Percentiles rank a stretch among this genome's conserved stretches.
Conservation (phyloP, 2,113 vertebrate genomes). For the Tachycineta bicolor region DNA sequence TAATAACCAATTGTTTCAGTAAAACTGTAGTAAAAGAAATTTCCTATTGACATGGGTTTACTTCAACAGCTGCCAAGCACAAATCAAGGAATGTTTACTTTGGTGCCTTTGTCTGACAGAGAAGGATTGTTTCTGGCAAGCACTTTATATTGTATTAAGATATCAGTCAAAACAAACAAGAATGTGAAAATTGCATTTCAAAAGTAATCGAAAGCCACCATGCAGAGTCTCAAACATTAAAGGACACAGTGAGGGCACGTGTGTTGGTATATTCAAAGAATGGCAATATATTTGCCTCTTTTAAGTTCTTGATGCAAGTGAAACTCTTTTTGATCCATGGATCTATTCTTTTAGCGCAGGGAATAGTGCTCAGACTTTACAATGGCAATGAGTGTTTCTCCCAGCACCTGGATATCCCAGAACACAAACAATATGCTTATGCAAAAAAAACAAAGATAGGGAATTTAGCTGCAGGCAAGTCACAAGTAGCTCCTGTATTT, state of each 20-base stretch:
- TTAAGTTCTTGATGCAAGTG: neutral
- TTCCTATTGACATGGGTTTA: constrained; percentile 5
- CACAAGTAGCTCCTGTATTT: neutral
- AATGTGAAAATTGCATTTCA: constrained; percentile 27
- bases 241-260: neutral
- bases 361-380: neutral
- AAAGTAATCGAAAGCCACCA: neutral
- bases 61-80: constrained; percentile 23
- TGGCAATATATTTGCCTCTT: neutral
- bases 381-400: neutral
- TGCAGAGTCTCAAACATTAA: neutral
- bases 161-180: constrained; percentile 45
- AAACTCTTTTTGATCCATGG: neutral
- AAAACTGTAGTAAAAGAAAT: constrained; percentile 12
- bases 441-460: neutral
- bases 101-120: constrained; percentile 23
- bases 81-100: constrained; percentile 28
- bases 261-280: neutral
- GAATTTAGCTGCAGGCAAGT: neutral
- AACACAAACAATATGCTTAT: neutral
- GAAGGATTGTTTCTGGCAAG: constrained; percentile 1
- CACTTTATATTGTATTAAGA: neutral
- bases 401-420: fast-evolving
- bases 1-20: constrained; percentile 42
- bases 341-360: neutral